These are phyloP conservation scores for Eristalis intricaria DNA, from an alignment of 2,888 invertebrate genomes.

Conservation along the genomic window DNA sequence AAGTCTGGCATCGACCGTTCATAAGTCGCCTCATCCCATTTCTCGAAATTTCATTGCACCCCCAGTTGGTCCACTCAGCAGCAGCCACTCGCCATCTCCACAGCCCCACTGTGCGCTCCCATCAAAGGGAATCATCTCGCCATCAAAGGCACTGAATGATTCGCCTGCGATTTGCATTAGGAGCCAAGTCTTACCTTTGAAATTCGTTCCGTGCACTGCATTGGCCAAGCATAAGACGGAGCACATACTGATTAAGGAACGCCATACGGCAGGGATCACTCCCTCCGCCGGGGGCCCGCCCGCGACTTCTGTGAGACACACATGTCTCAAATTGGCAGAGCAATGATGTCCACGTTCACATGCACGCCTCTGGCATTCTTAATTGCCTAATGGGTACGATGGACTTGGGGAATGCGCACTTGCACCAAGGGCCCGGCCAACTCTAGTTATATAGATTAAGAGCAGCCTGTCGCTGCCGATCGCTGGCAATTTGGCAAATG, in stretches of 20 bases:
- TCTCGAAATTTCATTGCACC: too few relatives aligned
- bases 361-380: slow-evolving; percentile 52
- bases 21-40: too few relatives aligned
- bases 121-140: slow-evolving; percentile 3
- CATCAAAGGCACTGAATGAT: slow-evolving; percentile 45
- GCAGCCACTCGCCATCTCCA: neutral
- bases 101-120: neutral
- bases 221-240: neutral
- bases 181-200: slow-evolving; percentile 53
- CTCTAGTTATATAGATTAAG: neutral
- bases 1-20: too few relatives aligned
- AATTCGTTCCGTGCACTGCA: slow-evolving; percentile 46
- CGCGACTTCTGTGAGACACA: neutral
- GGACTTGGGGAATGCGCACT: slow-evolving; percentile 35
- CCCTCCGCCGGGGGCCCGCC: neutral
- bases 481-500: slow-evolving; percentile 64
- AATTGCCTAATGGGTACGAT: slow-evolving; percentile 66
- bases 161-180: slow-evolving; percentile 61
- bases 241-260: slow-evolving; percentile 6
- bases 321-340: slow-evolving; percentile 47
- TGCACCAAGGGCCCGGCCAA: neutral
- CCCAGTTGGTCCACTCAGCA: neutral
- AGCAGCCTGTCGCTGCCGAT: slow-evolving; percentile 15
- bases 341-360: slow-evolving; percentile 48
- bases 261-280: slow-evolving; percentile 30